Evolutionary conservation across 1,140 invertebrate species (phyloP), one percentile per base, ranked within the genome.

Genomic region (Procambarus clarkii): DNA sequence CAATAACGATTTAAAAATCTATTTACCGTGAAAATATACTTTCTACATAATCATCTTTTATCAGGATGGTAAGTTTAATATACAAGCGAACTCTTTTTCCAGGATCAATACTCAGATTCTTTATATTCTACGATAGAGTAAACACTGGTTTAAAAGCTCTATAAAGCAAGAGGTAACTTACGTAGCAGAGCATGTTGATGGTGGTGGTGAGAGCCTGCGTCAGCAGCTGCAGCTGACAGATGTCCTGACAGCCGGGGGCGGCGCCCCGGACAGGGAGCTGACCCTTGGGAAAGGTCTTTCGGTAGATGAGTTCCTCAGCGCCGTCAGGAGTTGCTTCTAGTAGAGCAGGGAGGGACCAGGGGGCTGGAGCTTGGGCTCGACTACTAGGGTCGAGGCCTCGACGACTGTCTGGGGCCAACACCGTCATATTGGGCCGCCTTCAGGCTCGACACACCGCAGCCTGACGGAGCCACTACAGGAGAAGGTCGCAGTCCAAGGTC

Each of bases 131-230:
- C 9, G 76, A 48, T 78, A 24, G 34, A 46, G 5, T 24, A 78
- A 78, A 78, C 48, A 78, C 45, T 45, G 11, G 18, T 44, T 18
- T 45, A 21, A 46, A 78, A 78, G 21, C 44, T 2, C 34, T 78
- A 78, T 3, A 78, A 24, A 46, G 24, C 15, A 21, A 13, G 9
- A 46, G 3, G 78, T 69, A 64, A 83, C 81, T 83, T 69, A 83
- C 81, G 81, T 83, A 83, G 81, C 81, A 83, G 34, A 83, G 81
- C 81, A 83, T 83, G 80, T 48, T 44, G 80, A 50, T n/a, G 58
- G 81, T 69, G 81, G 81, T 64, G 58, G 60, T 34, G n/a, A 74
- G 7, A 74, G 69, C 69, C 69, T 74, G 5, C 3, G 69, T 24
- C 69, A 74, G n/a, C 4, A 74, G 69, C 69, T 34, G 69, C 69